Conservation (phyloP, 1,140 invertebrate species). For the Platyscapa corneri region DNA sequence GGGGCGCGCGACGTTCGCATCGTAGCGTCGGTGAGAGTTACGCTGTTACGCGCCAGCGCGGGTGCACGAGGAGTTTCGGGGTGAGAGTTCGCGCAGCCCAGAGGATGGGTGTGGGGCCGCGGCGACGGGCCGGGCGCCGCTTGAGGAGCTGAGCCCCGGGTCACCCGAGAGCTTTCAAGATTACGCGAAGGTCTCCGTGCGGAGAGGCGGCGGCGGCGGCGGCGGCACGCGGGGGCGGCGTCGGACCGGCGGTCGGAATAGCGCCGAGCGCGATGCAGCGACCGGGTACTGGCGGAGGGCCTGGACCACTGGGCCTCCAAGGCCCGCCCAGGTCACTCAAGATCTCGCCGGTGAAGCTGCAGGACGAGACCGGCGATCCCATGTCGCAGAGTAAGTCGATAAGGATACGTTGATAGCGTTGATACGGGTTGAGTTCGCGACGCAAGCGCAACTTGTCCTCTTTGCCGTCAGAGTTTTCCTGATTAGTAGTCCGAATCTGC, state of each 20-base stretch:
- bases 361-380: slow-evolving; percentile 74
- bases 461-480: too few species aligned
- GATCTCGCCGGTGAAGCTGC: slow-evolving; percentile 77
- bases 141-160: background rate
- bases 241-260: slow-evolving; percentile 59
- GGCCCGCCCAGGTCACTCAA: slow-evolving; percentile 74
- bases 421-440: too few species aligned
- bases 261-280: slow-evolving; percentile 68
- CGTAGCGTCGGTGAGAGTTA: slow-evolving; percentile 36
- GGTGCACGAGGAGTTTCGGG: slow-evolving; percentile 38
- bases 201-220: slow-evolving; percentile 41
- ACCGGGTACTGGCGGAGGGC: slow-evolving; percentile 63
- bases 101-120: slow-evolving; percentile 37
- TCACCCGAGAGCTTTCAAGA: slow-evolving; percentile 18
- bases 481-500: too few species aligned
- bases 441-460: too few species aligned
- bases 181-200: slow-evolving; percentile 45
- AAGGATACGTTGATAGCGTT: too few species aligned
- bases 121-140: background rate
- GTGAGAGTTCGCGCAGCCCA: slow-evolving; percentile 9
- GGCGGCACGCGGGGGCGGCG: slow-evolving; percentile 43
- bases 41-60: background rate
- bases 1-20: slow-evolving; percentile 67
- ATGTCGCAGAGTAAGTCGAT: slow-evolving; percentile 76
- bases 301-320: slow-evolving; percentile 70